These are phyloP conservation scores for Pentalonia nigronervosa DNA, from an alignment of 1,140 invertebrate species.

Conservation along the genomic window DNA sequence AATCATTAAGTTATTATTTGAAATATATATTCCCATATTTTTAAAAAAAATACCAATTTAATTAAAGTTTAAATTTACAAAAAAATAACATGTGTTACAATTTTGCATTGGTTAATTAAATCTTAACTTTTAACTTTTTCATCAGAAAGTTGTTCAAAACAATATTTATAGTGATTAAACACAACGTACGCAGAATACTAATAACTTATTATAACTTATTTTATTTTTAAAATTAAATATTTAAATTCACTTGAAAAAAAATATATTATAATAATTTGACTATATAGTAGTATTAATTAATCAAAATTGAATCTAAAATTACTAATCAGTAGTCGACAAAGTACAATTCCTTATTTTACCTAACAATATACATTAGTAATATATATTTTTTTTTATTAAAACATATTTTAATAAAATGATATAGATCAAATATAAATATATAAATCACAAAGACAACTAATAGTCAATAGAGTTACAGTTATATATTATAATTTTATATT, in stretches of 20 bases:
- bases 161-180: conserved; percentile 14
- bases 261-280: not conserved
- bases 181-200: not conserved
- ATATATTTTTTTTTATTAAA: not conserved
- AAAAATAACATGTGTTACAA: not conserved
- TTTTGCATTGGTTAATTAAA: not conserved
- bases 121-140: conserved; percentile 11
- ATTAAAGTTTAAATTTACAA: not conserved
- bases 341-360: not conserved
- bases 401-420: not conserved
- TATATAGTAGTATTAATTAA: not conserved
- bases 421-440: not conserved
- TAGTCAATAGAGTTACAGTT: not conserved
- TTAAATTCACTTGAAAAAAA: not conserved
- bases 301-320: not conserved
- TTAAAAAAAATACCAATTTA: not conserved
- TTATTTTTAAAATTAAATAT: not conserved
- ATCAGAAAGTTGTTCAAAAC: not conserved
- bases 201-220: not conserved
- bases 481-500: not conserved
- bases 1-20: not conserved
- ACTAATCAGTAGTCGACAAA: not conserved
- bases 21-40: not conserved
- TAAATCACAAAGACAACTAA: not conserved
- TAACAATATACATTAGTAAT: not conserved